phyloP scores from a whole-genome alignment of 2,888 invertebrate species.

The Ectemnius continuus region DNA sequence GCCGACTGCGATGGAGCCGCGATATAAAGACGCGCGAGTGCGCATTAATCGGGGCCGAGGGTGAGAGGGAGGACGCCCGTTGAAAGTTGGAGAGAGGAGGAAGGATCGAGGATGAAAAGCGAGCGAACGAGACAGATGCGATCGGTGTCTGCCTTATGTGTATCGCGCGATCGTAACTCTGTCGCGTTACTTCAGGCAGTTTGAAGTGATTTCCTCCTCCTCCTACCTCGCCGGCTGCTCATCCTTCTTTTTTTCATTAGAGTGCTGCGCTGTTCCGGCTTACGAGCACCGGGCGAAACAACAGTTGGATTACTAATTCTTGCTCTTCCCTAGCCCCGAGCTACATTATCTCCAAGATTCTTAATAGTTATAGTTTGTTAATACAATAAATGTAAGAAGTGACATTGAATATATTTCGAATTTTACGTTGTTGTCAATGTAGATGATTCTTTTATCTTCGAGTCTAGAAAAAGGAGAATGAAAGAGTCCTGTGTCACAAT shows the following conservation, averaged over 20 bases:
- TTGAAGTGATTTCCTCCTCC: slow-evolving; percentile 20
- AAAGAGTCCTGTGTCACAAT: no score
- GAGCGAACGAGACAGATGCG: slow-evolving; percentile 15
- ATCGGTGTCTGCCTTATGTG: slow-evolving; percentile 29
- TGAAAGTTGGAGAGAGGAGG: no score
- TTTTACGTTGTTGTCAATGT: no score
- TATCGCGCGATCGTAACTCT: slow-evolving; percentile 44
- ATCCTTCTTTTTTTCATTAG: slow-evolving; percentile 35
- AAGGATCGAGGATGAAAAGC: slow-evolving; percentile 6
- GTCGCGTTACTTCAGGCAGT: slow-evolving; percentile 45
- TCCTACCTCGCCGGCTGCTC: neutral
- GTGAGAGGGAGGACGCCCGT: neutral
- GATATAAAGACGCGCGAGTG: slow-evolving; percentile 58
- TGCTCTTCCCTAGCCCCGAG: neutral
- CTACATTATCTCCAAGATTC: no score
- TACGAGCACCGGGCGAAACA: slow-evolving; percentile 36
- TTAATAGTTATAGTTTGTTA: no score
- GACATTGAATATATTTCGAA: no score
- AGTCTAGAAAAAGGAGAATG: no score
- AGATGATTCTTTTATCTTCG: no score
- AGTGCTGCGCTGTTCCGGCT: slow-evolving; percentile 44
- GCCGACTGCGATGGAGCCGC: slow-evolving; percentile 48
- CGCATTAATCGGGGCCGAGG: slow-evolving; percentile 55
- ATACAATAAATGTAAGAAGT: no score
- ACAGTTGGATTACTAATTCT: slow-evolving; percentile 34